These are phyloP conservation scores for Thryonomys swinderianus DNA, from an alignment of 2,113 vertebrate genomes.

Conservation along the genomic window DNA sequence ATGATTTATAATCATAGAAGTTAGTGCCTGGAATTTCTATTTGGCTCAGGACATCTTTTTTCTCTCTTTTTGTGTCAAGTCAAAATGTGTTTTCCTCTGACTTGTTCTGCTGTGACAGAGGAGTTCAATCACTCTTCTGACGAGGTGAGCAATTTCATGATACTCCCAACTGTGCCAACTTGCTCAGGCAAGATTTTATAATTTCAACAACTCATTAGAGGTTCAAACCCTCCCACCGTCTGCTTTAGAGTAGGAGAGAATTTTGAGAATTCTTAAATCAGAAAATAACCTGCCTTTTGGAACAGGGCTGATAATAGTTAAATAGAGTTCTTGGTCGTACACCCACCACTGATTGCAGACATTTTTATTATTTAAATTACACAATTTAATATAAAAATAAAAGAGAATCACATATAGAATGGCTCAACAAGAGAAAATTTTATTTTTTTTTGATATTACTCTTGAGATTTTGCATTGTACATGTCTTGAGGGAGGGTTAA, in stretches of 20 bases:
- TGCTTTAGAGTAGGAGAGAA: neutral
- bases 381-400: neutral
- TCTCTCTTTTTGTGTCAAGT: neutral
- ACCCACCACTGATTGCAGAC: neutral
- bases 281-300: neutral
- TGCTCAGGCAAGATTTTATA: neutral
- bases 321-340: neutral
- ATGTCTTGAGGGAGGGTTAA: neutral
- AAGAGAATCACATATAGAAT: neutral
- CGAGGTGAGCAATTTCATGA: neutral
- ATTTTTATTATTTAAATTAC: neutral
- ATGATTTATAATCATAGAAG: neutral
- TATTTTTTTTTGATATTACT: neutral
- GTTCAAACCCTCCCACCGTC: neutral
- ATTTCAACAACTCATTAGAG: neutral
- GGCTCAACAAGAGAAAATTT: neutral
- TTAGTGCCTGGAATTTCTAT: neutral
- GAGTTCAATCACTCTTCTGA: neutral
- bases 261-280: neutral
- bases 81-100: neutral
- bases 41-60: neutral
- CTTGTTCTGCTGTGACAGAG: neutral
- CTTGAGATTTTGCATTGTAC: neutral
- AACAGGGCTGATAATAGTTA: neutral
- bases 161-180: neutral